Percentiles rank a stretch among this genome's conserved stretches.
phyloP scores from a whole-genome alignment of 2,888 invertebrate species.

The Phymatocera aterrima region DNA sequence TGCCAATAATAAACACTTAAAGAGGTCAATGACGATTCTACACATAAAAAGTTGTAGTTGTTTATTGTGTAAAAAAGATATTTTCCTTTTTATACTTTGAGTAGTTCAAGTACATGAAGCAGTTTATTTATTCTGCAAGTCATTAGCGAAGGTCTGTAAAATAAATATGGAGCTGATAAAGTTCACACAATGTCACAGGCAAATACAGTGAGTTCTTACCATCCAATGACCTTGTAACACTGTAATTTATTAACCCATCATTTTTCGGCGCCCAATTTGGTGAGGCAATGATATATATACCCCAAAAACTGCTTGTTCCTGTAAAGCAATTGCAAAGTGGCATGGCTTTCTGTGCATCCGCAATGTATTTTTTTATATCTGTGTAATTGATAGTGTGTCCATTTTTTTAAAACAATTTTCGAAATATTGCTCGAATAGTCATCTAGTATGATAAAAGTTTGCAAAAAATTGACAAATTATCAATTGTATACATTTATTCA shows the following conservation, averaged over 20 bases:
- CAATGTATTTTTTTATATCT: not conserved
- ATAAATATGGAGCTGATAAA: conserved; percentile 33
- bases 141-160: conserved; percentile 24
- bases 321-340: not conserved
- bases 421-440: too few species aligned
- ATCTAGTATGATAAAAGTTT: too few species aligned
- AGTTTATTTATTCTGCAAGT: conserved; percentile 24
- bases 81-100: conserved; percentile 26
- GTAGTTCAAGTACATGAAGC: not conserved
- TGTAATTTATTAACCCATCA: not conserved
- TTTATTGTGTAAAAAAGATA: conserved; percentile 20
- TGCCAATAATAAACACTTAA: too few species aligned
- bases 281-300: not conserved
- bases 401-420: too few species aligned
- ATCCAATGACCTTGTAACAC: conserved; percentile 24
- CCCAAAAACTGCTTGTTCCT: not conserved
- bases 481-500: too few species aligned
- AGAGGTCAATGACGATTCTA: too few species aligned
- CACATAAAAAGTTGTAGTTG: conserved; percentile 1
- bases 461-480: too few species aligned
- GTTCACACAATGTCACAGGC: conserved; percentile 22
- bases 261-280: not conserved
- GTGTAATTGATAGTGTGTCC: not conserved
- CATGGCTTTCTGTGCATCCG: not conserved
- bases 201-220: conserved; percentile 21